Evolutionary conservation across 2,113 vertebrate genomes (phyloP).

Genomic region (Trogon melanurus): DNA sequence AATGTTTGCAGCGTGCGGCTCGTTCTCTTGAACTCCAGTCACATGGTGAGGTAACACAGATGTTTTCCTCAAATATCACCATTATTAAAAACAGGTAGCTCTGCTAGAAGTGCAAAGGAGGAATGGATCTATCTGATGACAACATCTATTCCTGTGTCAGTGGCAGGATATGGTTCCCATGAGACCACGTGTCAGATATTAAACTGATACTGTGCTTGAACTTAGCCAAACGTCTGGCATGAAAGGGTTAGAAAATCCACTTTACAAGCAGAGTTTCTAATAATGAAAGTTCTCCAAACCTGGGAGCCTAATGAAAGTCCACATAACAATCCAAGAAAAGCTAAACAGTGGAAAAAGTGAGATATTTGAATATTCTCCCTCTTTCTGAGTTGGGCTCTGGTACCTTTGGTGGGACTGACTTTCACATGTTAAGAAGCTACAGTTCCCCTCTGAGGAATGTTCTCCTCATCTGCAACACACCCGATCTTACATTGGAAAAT

Average conservation of each 20-base stretch:
- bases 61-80: constrained; percentile 16
- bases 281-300: constrained; percentile 47
- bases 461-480: background rate
- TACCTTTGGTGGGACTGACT: background rate
- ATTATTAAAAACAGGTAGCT: constrained; percentile 57
- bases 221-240: background rate
- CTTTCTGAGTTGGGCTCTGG: background rate
- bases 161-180: background rate
- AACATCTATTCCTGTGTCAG: constrained; percentile 25
- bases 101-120: background rate
- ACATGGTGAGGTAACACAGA: background rate
- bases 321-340: constrained; percentile 18
- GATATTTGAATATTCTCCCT: background rate
- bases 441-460: background rate
- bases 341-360: constrained; percentile 53
- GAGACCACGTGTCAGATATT: background rate
- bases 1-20: constrained; percentile 25
- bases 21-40: background rate
- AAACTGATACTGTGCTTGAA: background rate
- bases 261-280: background rate
- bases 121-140: constrained; percentile 6
- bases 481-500: background rate
- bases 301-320: constrained; percentile 31
- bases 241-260: constrained; percentile 42
- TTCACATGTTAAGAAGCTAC: background rate